Conservation (phyloP, 2,888 invertebrate genomes). For the Notocelia uddmanniana region DNA sequence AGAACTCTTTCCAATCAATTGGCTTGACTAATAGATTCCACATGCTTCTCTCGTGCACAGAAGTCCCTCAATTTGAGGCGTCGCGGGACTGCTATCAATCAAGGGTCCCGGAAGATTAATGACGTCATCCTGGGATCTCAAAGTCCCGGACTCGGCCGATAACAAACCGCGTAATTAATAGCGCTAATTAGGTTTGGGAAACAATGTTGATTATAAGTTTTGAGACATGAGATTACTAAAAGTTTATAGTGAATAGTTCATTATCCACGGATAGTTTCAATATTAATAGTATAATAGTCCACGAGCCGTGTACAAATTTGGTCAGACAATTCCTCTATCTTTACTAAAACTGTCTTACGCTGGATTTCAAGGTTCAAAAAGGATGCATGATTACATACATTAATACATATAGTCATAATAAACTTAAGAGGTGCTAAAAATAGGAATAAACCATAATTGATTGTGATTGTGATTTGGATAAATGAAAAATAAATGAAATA, state of each 20-base stretch:
- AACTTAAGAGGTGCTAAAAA: too few relatives aligned
- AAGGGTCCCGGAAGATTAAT: conserved; percentile 52
- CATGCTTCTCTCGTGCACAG: conserved; percentile 51
- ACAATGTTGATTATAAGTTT: conserved; percentile 46
- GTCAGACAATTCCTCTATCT: too few relatives aligned
- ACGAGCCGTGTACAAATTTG: too few relatives aligned
- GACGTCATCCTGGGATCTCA: conserved; percentile 31
- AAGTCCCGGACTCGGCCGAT: conserved; percentile 35
- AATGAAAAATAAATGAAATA: too few relatives aligned
- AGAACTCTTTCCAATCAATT: conserved; percentile 24
- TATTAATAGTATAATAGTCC: too few relatives aligned
- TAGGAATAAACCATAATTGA: too few relatives aligned
- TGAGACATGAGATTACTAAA: conserved; percentile 15
- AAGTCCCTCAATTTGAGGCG: conserved; percentile 48
- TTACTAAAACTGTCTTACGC: too few relatives aligned
- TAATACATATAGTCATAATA: too few relatives aligned
- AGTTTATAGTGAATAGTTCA: conserved; percentile 19
- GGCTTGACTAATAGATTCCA: conserved; percentile 53
- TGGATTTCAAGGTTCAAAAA: too few relatives aligned
- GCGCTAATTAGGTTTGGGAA: conserved; percentile 40
- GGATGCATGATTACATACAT: too few relatives aligned
- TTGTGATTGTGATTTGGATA: too few relatives aligned
- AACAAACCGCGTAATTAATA: conserved; percentile 45
- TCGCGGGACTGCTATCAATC: conserved; percentile 63
- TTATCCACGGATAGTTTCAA: not conserved